Percentiles rank a stretch among this genome's conserved stretches.
Evolutionary conservation across 2,888 invertebrate genomes (phyloP).

Genomic region (Myathropa florea): DNA sequence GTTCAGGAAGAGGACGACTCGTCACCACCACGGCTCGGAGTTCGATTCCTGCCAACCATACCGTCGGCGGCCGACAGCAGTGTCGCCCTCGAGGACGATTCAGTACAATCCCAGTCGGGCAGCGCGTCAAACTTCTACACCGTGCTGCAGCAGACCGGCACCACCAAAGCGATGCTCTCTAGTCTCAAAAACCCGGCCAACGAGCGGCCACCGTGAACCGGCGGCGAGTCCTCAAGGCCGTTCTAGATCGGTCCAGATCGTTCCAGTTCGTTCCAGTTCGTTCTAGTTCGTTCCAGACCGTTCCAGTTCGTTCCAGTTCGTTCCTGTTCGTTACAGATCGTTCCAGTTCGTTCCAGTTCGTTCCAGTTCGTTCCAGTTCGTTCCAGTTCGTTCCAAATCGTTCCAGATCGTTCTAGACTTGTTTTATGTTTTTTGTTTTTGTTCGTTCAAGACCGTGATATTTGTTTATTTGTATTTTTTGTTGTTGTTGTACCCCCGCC

Average conservation of each 20-base stretch:
- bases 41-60: constrained; percentile 86
- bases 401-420: too few species aligned
- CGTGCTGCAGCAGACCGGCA: constrained; percentile 72
- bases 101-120: constrained; percentile 72
- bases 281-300: too few species aligned
- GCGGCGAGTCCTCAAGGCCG: background rate
- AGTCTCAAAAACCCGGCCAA: constrained; percentile 75
- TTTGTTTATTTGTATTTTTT: constrained; percentile 27
- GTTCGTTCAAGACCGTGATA: constrained; percentile 62
- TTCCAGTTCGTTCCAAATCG: too few species aligned
- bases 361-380: too few species aligned
- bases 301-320: too few species aligned
- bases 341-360: too few species aligned
- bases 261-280: too few species aligned
- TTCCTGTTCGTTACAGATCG: too few species aligned
- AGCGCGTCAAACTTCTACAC: constrained; percentile 73
- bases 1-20: constrained; percentile 87
- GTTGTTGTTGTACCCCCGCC: constrained; percentile 7
- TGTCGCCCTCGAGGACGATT: constrained; percentile 85
- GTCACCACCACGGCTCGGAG: constrained; percentile 81
- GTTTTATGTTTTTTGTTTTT: background rate
- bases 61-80: constrained; percentile 88
- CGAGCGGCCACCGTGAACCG: constrained; percentile 77
- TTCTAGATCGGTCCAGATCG: too few species aligned
- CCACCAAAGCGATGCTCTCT: constrained; percentile 74